Base-by-base conservation (phyloP, 2,888 invertebrate species). In the Nomada fabriciana region DNA sequence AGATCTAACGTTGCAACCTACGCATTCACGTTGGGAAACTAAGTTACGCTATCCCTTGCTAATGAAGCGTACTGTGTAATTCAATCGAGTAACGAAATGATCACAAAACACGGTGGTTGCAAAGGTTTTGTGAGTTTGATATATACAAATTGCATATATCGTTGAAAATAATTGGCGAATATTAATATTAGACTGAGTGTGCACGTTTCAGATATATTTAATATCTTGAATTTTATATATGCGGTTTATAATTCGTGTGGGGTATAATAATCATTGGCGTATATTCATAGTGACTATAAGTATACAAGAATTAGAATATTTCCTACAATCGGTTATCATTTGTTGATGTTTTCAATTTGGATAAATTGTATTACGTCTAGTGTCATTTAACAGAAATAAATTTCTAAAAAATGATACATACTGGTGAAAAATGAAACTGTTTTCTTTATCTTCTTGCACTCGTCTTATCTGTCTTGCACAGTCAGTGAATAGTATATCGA, bases 51-150 rank as follows among this genome's bases (percentile, higher is more conserved):
- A 43, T 75, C 72, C 64, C 67, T 70, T 59, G 57, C 75, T 81
- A 79, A 81, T 64, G 82, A 86, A 86, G 75, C 76, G 77, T 78
- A 65, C 67, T 82, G 70, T 59, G 64, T 80, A 80, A 86, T 76
- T 76, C 59, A 67, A 82, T 78, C 47, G 68, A 72, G 55, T 64
- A 67, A 63, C 73, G 65, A 83, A 50, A 43, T 65, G 59, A 15
- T n/a, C 68, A 52, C 47, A 69, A 69, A 43, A 43, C 20, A 18
- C 50, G 53, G 74, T 60, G 50, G 50, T 3, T n/a, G 23, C 43
- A n/a, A 25, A n/a, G 57, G 70, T 57, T 61, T 20, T 20, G 20
- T 25, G 11, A 15, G 25, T 29, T 29, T 29, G 36, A 52, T 67
- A 25, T 57, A 20, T 47, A 25, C 25, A n/a, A n/a, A 25, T 10